Percentiles rank a stretch among this genome's conserved stretches.
phyloP scores from a whole-genome alignment of 2,888 invertebrate species.

The Dasypogon diadema region DNA sequence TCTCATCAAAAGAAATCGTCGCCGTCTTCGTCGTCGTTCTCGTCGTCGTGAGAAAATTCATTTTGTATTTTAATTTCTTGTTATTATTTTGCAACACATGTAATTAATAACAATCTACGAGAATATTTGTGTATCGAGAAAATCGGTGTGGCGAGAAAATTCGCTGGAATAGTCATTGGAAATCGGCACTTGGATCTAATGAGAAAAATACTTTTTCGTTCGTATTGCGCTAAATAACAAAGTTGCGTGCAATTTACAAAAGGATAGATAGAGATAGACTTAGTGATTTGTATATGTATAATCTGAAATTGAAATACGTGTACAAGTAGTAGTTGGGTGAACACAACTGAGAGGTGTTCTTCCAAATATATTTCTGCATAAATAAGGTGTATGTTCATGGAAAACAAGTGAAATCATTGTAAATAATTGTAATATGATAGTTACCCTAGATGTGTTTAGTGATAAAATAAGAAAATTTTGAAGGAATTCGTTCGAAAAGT shows the following conservation, averaged over 20 bases:
- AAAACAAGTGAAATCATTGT: background rate
- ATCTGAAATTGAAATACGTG: constrained; percentile 15
- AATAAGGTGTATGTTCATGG: constrained; percentile 8
- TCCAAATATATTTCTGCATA: background rate
- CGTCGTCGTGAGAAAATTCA: constrained; percentile 49
- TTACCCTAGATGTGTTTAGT: background rate
- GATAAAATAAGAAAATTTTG: background rate
- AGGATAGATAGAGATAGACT: constrained; percentile 13
- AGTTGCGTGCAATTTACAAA: constrained; percentile 45
- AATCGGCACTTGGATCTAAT: constrained; percentile 18
- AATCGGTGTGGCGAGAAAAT: background rate
- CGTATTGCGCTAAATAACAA: constrained; percentile 48
- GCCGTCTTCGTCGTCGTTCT: constrained; percentile 42
- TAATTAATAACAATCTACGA: background rate
- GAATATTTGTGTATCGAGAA: background rate
- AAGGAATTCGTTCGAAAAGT: constrained; percentile 8
- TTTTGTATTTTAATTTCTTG: constrained; percentile 44
- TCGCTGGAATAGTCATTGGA: background rate
- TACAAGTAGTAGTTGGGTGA: background rate
- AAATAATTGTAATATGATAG: background rate
- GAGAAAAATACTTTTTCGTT: constrained; percentile 39
- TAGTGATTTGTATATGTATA: constrained; percentile 2
- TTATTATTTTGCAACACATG: constrained; percentile 21
- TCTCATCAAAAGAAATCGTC: constrained; percentile 37
- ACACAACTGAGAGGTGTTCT: constrained; percentile 8